Conservation (phyloP, 2,888 invertebrate species). For the Phalera bucephala region DNA sequence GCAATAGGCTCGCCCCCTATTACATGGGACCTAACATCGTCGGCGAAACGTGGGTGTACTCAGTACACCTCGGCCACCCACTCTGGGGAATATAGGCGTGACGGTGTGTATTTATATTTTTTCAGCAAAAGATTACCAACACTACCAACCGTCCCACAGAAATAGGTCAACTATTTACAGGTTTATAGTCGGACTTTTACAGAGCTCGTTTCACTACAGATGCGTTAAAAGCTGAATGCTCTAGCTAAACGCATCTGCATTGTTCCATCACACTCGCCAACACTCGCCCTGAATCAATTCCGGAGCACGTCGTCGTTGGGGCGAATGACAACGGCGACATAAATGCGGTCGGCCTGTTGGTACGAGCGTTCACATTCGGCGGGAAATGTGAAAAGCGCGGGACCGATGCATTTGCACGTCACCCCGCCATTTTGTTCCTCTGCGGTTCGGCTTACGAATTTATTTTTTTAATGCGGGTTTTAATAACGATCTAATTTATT, state of each 20-base stretch:
- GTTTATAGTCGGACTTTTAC: slow-evolving; percentile 25
- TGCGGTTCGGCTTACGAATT: slow-evolving; percentile 36
- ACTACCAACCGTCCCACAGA: too few relatives aligned
- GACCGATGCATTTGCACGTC: slow-evolving; percentile 38
- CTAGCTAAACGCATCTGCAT: slow-evolving; percentile 58
- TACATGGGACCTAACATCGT: too few relatives aligned
- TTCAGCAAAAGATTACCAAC: neutral
- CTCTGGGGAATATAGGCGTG: too few relatives aligned
- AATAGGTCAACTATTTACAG: slow-evolving; percentile 23
- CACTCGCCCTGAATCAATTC: slow-evolving; percentile 58
- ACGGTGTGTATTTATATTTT: too few relatives aligned
- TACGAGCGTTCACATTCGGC: slow-evolving; percentile 39
- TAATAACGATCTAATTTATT: slow-evolving; percentile 4
- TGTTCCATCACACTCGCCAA: slow-evolving; percentile 62
- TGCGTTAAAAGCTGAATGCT: slow-evolving; percentile 36
- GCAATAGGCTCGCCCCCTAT: too few relatives aligned
- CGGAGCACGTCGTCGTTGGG: slow-evolving; percentile 31
- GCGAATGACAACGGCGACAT: neutral
- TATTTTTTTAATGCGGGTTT: slow-evolving; percentile 26
- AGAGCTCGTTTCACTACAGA: slow-evolving; percentile 28
- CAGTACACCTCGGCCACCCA: too few relatives aligned
- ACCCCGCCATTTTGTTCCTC: slow-evolving; percentile 43
- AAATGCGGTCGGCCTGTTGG: neutral
- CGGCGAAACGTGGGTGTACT: too few relatives aligned
- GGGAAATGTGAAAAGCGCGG: slow-evolving; percentile 51